A percentile compares a stretch with the other conserved stretches of the same genome.
Evolutionary conservation across 2,113 vertebrate species (phyloP).

Genomic region (Gnathonemus echidnorhynchus): DNA sequence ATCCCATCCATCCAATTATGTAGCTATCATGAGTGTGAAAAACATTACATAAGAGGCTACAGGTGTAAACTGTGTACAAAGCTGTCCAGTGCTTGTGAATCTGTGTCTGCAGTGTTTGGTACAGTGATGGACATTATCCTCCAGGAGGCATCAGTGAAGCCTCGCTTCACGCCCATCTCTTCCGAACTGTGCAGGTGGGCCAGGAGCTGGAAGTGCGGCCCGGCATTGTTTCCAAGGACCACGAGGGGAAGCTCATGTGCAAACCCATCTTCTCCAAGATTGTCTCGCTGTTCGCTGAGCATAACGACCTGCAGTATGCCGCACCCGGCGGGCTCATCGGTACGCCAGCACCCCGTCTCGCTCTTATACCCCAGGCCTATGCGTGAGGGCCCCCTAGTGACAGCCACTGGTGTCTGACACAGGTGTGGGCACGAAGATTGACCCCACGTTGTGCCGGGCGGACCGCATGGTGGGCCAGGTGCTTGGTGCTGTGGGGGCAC

Average conservation of each 20-base stretch:
- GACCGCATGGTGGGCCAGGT: constrained; percentile 98
- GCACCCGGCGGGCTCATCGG: constrained; percentile 95
- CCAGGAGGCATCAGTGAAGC: too few relatives aligned
- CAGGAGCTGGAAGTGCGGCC: constrained; percentile 96
- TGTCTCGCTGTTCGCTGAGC: constrained; percentile 91
- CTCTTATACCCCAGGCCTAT: background rate
- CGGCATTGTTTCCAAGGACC: constrained; percentile 97
- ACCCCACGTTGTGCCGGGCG: constrained; percentile 91
- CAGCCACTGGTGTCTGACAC: background rate
- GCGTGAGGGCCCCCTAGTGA: background rate
- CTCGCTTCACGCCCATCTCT: background rate
- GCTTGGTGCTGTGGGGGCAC: constrained; percentile 86
- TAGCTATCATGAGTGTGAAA: background rate
- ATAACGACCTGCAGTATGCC: constrained; percentile 96
- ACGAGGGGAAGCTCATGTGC: constrained; percentile 98
- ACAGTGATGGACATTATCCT: background rate
- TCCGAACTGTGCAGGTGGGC: constrained; percentile 68
- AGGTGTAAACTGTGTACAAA: background rate
- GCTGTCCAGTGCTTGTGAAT: background rate
- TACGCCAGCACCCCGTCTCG: constrained; percentile 39
- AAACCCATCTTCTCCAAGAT: constrained; percentile 99
- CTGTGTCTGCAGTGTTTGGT: background rate
- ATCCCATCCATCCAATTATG: background rate
- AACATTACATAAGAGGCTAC: background rate
- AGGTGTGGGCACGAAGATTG: constrained; percentile 98